Evolutionary conservation across 1,140 invertebrate genomes (phyloP).

Genomic region (Kradibia gibbosae): DNA sequence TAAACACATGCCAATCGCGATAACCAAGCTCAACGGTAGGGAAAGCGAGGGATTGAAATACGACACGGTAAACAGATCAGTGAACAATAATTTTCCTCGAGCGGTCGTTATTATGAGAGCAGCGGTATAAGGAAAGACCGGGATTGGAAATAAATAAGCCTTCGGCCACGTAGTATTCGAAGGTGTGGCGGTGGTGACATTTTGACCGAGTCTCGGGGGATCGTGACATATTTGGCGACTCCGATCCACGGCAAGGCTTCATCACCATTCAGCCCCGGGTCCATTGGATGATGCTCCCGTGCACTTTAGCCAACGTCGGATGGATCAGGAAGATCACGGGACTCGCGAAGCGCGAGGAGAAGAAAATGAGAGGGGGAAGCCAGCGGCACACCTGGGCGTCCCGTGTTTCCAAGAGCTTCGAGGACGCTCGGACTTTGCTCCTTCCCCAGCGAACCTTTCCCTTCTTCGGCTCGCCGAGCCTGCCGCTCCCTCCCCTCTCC

Average conservation of each 20-base stretch:
- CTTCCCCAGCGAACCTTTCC: conserved; percentile 62
- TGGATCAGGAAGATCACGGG: conserved; percentile 5
- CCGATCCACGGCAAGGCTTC: too few species aligned
- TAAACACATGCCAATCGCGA: not conserved
- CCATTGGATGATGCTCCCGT: not conserved
- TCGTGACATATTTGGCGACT: too few species aligned
- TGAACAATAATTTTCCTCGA: too few species aligned
- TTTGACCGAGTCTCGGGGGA: too few species aligned
- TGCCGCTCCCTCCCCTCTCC: not conserved
- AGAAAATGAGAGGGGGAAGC: not conserved
- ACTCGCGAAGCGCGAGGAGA: not conserved
- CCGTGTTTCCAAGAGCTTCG: conserved; percentile 38
- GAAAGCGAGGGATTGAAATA: not conserved
- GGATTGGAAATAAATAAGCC: too few species aligned
- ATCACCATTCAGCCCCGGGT: not conserved
- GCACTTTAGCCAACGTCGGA: not conserved
- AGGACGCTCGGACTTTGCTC: conserved; percentile 24
- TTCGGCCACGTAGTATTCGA: too few species aligned
- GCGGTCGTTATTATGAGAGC: too few species aligned
- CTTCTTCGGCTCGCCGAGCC: conserved; percentile 51
- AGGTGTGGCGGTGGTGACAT: too few species aligned
- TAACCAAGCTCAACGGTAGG: not conserved
- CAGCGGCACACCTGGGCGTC: conserved; percentile 27
- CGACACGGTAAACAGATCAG: not conserved
- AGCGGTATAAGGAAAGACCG: too few species aligned